Evolutionary conservation across 2,888 invertebrate species (phyloP), one percentile per base, ranked within the genome.

Genomic region (Drosophila melanocephala): DNA sequence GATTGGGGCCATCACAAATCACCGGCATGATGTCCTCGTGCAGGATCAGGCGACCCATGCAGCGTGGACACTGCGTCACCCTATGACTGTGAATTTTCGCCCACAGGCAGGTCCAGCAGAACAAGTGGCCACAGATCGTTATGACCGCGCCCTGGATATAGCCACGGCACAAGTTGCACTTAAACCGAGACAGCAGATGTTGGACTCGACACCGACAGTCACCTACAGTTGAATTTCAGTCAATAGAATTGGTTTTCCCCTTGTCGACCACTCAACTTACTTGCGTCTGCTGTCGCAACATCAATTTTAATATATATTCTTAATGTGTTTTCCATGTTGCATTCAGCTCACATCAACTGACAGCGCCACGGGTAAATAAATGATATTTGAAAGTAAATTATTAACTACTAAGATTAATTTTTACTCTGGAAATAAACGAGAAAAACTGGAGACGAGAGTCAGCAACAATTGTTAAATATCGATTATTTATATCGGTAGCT

Each of bases 81-180:
- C 0, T 2, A 0, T 3, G 12, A 1, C 5, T 3, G 9, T 39
- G 16, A 26, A 80, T 19, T 0, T 56, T n/a, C 16, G 75, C 58
- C 81, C 85, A 89, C 37, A 86, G 32, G n/a, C 86, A 86, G 2
- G 47, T 22, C 90, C 88, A 86, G 56, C 86, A 86, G 26, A 59
- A 86, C 3, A 89, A 26, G 28, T 86, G 90, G 0, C 86, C 86
- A 28, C 86, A 86, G 28, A 87, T 75, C 5, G 88, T 79, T 5
- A 89, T 63, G 14, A 88, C 88, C 0, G 63, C 90, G 0, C 59
- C 57, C 0, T 72, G 60, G 0, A 78, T 60, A n/a, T 62, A 58
- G 2, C 53, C 16, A 0, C 5, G 1, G 52, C 86, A 89, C 10
- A 63, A 1, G 1, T 70, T 75, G 57, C 90, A 86, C 9, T n/a